A percentile compares a stretch with the other conserved stretches of the same genome.
These are phyloP conservation scores for Sinella curviseta DNA, from an alignment of 1,140 invertebrate genomes.

Conservation along the genomic window DNA sequence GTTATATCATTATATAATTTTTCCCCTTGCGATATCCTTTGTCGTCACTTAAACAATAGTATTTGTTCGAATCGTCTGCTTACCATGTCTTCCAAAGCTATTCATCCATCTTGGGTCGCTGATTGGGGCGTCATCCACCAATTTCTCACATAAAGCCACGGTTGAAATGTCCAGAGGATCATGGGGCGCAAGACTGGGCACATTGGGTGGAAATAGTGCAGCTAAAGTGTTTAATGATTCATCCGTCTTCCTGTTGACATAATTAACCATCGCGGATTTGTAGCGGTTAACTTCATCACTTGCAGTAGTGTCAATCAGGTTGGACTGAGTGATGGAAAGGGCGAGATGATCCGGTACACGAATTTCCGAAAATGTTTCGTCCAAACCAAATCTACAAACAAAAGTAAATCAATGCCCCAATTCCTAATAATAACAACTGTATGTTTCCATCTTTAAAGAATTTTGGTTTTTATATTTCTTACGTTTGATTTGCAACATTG, in stretches of 20 bases:
- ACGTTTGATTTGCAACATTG: neutral
- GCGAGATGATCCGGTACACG: slow-evolving; percentile 44
- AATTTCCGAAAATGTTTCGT: slow-evolving; percentile 38
- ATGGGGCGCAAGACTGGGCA: slow-evolving; percentile 30
- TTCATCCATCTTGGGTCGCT: slow-evolving; percentile 80
- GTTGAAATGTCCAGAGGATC: slow-evolving; percentile 44
- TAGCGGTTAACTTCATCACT: slow-evolving; percentile 46
- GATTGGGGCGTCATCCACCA: slow-evolving; percentile 84
- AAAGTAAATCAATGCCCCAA: neutral
- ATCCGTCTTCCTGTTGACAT: slow-evolving; percentile 49
- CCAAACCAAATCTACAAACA: slow-evolving; percentile 52
- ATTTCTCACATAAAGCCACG: slow-evolving; percentile 57
- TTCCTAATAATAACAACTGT: neutral
- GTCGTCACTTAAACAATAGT: no score
- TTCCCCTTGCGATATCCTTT: no score
- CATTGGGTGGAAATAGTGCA: slow-evolving; percentile 66
- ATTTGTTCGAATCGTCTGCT: no score
- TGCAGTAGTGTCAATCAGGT: neutral
- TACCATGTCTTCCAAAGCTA: slow-evolving; percentile 37
- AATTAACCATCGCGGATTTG: slow-evolving; percentile 45
- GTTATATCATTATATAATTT: neutral
- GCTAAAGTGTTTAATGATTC: slow-evolving; percentile 67
- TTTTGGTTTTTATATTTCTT: slow-evolving; percentile 29
- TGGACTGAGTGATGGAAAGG: slow-evolving; percentile 38
- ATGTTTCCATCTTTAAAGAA: neutral